Base-by-base conservation (phyloP, 2,888 invertebrate genomes). In the Ramazzottius varieornatus region DNA sequence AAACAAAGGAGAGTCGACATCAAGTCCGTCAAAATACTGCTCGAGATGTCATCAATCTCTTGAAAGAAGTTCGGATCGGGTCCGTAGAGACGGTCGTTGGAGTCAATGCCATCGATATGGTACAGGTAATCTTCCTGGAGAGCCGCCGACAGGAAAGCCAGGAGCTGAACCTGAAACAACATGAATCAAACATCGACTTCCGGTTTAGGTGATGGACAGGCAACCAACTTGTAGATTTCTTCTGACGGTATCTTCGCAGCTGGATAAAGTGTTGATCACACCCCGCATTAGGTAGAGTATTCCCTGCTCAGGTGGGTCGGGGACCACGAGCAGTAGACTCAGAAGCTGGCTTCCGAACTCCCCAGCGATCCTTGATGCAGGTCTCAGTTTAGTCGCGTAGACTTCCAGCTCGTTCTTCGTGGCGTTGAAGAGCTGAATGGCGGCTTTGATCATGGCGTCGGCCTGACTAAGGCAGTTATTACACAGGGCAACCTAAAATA, bases 1-100 rank as follows among this genome's bases (percentile, higher is more conserved):
- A 54, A 24, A 4, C 4, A 8, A 13, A 8, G 4, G 4, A 54
- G 16, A 29, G 29, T 29, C 16, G n/a, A 4, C 4, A 54, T 13
- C 29, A 54, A 29, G 20, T 54, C n/a, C 16, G 54, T 16, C 54
- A 54, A 24, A 54, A 8, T 16, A 24, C 4, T 82, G 0, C 83
- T 81, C 68, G 85, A 84, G 73, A 88, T 83, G 72, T 82, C 83
- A 71, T 87, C 84, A 1, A 92, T 80, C 75, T 88, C 87, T 1
- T 79, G 78, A 65, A 91, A 78, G 74, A 89, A 93, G 76, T 89
- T 88, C 20, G 83, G 81, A 77, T 92, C 91, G 16, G 84, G 83
- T 4, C 92, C 92, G 73, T 93, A 94, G 46, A 94, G 78, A 66
- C 84, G 82, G 75, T 94, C 92, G 74, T 94, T 94, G 1, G 92